A percentile compares a stretch with the other conserved stretches of the same genome.
These are phyloP conservation scores for Drosophila santomea DNA, from an alignment of 1,140 invertebrate genomes.

Conservation along the genomic window DNA sequence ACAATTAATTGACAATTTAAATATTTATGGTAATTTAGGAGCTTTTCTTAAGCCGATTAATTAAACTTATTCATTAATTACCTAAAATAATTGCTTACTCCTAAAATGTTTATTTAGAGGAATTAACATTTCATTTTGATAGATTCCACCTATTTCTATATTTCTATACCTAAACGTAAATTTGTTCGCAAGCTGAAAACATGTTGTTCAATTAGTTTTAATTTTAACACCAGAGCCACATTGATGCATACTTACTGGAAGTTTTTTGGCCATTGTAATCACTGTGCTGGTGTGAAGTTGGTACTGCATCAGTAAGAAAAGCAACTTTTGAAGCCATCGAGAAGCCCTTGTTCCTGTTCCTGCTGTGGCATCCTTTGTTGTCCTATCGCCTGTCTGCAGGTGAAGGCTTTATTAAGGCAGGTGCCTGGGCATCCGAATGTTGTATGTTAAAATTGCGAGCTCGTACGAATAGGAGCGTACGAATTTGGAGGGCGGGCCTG, in stretches of 20 bases:
- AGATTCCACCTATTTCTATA: no score
- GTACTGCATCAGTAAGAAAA: slow-evolving; percentile 15
- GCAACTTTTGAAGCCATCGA: slow-evolving; percentile 11
- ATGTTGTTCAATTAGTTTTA: neutral
- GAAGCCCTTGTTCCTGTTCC: slow-evolving; percentile 15
- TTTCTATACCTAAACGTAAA: no score
- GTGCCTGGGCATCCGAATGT: slow-evolving; percentile 21
- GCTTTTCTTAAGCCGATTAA: no score
- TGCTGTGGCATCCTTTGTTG: slow-evolving; percentile 46
- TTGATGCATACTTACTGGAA: neutral
- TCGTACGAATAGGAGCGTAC: neutral
- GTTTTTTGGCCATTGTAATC: slow-evolving; percentile 36
- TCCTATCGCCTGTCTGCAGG: slow-evolving; percentile 57
- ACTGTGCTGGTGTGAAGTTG: slow-evolving; percentile 33
- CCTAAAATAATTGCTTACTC: no score
- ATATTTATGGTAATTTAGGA: no score
- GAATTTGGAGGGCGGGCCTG: slow-evolving; percentile 30
- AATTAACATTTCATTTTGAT: no score
- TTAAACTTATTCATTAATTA: no score
- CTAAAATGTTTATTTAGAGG: no score
- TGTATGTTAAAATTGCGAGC: slow-evolving; percentile 51
- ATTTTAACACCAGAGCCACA: neutral
- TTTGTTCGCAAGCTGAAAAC: neutral
- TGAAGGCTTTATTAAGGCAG: slow-evolving; percentile 76
- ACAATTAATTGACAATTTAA: no score